Evolutionary conservation across 2,797 vertebrate species (phyloP).

Genomic region (Rhincodon typus): DNA sequence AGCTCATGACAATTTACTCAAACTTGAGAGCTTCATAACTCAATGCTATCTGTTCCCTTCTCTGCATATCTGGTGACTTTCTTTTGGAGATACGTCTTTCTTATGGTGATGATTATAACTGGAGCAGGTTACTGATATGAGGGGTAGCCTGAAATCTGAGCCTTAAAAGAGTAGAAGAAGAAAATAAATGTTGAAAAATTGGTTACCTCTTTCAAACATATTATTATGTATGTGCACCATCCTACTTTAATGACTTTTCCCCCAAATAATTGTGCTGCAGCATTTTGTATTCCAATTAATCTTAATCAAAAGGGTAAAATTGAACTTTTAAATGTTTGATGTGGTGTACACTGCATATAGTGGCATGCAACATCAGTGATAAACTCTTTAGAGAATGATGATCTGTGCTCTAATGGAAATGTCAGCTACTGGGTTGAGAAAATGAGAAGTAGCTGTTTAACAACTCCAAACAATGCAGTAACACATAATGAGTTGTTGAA

Average conservation of each 20-base stretch:
- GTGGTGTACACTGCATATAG: neutral
- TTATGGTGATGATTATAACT: neutral
- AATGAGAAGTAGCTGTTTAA: neutral
- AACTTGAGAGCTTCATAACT: neutral
- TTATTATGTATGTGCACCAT: neutral
- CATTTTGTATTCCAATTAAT: neutral
- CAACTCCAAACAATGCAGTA: neutral
- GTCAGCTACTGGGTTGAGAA: too few relatives aligned
- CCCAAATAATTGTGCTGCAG: neutral
- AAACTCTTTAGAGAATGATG: neutral
- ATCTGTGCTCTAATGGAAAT: neutral
- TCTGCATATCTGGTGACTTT: neutral
- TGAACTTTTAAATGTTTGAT: neutral
- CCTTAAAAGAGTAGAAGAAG: neutral
- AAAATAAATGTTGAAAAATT: neutral
- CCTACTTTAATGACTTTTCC: neutral
- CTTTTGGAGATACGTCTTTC: too few relatives aligned
- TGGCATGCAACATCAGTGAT: neutral
- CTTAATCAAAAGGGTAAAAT: neutral
- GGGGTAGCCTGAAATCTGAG: neutral
- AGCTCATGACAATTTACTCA: neutral
- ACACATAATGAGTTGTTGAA: constrained; percentile 39
- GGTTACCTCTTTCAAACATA: neutral
- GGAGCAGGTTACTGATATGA: neutral
- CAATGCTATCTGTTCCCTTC: neutral